phyloP scores from a whole-genome alignment of 2,113 vertebrate species.

The Nothocercus nigrocapillus region DNA sequence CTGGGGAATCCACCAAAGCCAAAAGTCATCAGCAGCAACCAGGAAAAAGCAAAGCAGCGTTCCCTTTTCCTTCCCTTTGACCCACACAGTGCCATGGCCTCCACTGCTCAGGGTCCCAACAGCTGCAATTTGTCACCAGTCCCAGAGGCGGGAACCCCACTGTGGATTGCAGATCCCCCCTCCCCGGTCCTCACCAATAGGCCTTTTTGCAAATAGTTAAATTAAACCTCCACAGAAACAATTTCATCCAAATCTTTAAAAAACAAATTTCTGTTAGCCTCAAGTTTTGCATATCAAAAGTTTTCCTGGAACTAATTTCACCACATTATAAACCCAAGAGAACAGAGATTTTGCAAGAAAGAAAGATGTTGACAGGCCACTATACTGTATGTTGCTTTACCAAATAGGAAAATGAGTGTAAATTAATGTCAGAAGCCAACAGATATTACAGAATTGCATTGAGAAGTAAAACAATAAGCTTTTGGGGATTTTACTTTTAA shows the following conservation, averaged over 20 bases:
- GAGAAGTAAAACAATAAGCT: slow-evolving; percentile 58
- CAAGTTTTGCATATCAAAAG: neutral
- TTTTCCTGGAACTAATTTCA: slow-evolving; percentile 48
- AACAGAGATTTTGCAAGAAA: slow-evolving; percentile 48
- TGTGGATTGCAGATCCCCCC: neutral
- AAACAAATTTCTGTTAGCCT: slow-evolving; percentile 14
- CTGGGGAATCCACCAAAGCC: neutral
- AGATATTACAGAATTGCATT: slow-evolving; percentile 49
- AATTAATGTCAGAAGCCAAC: slow-evolving; percentile 61
- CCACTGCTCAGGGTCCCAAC: accelerated
- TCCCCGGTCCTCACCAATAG: neutral
- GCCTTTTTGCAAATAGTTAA: neutral
- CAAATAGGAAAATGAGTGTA: slow-evolving; percentile 52
- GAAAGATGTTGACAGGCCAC: slow-evolving; percentile 28
- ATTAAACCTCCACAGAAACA: neutral
- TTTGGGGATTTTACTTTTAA: slow-evolving; percentile 66
- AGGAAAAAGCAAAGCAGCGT: neutral
- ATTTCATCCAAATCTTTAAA: neutral
- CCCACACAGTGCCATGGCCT: neutral
- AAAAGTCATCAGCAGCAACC: neutral
- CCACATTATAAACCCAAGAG: slow-evolving; percentile 33
- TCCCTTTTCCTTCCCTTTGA: neutral
- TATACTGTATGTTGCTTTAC: neutral
- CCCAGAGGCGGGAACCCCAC: accelerated
- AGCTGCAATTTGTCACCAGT: accelerated